phyloP scores from a whole-genome alignment of 1,140 invertebrate species.

The Plectrocnemia conspersa region DNA sequence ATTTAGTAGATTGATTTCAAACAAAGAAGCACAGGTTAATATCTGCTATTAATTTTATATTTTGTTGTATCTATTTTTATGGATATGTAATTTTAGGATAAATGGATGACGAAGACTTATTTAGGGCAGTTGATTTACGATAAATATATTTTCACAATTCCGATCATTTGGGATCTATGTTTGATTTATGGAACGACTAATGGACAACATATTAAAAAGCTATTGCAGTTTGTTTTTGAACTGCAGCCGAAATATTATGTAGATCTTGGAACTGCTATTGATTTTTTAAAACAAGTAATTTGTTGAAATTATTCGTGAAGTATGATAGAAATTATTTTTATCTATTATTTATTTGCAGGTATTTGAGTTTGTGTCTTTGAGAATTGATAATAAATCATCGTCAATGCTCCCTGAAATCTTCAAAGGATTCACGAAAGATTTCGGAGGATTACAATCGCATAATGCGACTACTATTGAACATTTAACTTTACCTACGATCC shows the following conservation, averaged over 20 bases:
- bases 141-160: conserved; percentile 76
- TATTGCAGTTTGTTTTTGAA: conserved; percentile 63
- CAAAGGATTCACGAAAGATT: conserved; percentile 46
- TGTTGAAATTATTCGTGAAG: background rate
- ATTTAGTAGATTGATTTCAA: conserved; percentile 67
- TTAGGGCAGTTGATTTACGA: conserved; percentile 71
- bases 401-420: conserved; percentile 50
- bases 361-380: conserved; percentile 47
- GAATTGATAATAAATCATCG: conserved; percentile 51
- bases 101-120: conserved; percentile 60
- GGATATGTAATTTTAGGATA: conserved; percentile 42
- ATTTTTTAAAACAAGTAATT: conserved; percentile 51
- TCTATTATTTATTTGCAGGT: conserved; percentile 37
- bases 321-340: conserved; percentile 4
- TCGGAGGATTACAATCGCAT: conserved; percentile 37
- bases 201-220: conserved; percentile 53
- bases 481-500: conserved; percentile 51
- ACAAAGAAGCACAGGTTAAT: conserved; percentile 64
- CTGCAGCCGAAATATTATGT: conserved; percentile 66
- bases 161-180: conserved; percentile 74
- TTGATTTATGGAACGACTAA: conserved; percentile 69
- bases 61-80: conserved; percentile 5
- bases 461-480: conserved; percentile 32
- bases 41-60: conserved; percentile 13
- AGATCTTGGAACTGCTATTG: conserved; percentile 58